Base-by-base conservation (phyloP, 2,888 invertebrate species). In the Tribolium freemani region DNA sequence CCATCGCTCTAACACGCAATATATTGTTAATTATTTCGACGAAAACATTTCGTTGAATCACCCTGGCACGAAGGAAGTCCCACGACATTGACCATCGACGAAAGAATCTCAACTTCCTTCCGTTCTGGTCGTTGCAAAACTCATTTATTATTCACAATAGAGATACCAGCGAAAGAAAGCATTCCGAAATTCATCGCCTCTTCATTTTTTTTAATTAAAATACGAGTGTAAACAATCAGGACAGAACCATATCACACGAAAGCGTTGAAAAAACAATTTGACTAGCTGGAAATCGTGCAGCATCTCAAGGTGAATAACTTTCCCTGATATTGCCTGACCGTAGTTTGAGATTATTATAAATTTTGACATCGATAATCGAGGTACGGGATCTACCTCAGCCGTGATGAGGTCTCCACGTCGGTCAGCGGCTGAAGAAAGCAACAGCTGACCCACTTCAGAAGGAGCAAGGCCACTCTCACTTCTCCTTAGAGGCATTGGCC, bases 381-480 rank as follows among this genome's bases (percentile, higher is more conserved):
- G 20, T 13, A 46, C 48, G 31, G 44, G 30, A 56, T 45, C 48
- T 5, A 56, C 13, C 50, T 46, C 46, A 46, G 31, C 6, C 46
- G 50, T 61, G 69, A 70, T 63, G 69, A 66, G 50, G 45, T 60
- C 64, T 69, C 50, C 60, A 44, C 51, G 50, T 51, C 78, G 79
- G 79, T 80, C 80, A 79, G 71, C 81, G 73, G 77, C 80, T 76
- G 78, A 83, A 83, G 83, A 83, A 83, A 83, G 83, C 79, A 82
- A 83, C 79, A 80, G 77, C 77, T 83, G 82, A 81, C 84, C 82
- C 73, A 83, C 81, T 83, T 83, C 69, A 63, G 61, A 50, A 73
- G 74, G 79, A 82, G 82, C 84, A 84, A 84, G 84, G 84, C 80
- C 84, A 84, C 84, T 84, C 84, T 84, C 84, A 84, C 84, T 82